These are phyloP conservation scores for Athalia rosae DNA, from an alignment of 2,888 invertebrate genomes.

Conservation along the genomic window DNA sequence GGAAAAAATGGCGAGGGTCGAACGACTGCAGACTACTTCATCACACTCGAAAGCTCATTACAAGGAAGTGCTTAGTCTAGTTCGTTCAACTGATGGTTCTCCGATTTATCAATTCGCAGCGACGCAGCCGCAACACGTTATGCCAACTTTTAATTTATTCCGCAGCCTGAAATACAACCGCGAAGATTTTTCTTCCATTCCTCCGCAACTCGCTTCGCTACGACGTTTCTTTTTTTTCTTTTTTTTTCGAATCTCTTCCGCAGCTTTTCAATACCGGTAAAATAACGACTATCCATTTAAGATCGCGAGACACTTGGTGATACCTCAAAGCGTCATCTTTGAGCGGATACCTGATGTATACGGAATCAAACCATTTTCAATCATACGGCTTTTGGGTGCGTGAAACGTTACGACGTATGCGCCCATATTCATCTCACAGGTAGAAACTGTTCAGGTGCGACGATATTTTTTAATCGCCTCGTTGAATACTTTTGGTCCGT, in stretches of 20 bases:
- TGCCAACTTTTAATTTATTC: too few species aligned
- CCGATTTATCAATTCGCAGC: slow-evolving; percentile 45
- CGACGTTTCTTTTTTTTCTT: background rate
- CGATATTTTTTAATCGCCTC: slow-evolving; percentile 12
- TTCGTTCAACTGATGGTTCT: slow-evolving; percentile 62
- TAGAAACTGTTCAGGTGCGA: background rate
- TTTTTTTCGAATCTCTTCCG: background rate
- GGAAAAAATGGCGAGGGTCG: slow-evolving; percentile 18
- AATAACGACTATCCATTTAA: background rate
- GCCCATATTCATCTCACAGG: background rate
- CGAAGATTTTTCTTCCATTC: too few species aligned
- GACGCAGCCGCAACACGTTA: slow-evolving; percentile 1
- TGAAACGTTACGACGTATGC: background rate
- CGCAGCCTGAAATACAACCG: too few species aligned
- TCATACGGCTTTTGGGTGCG: too few species aligned
- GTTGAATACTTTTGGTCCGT: slow-evolving; percentile 10
- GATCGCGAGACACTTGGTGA: background rate
- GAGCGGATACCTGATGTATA: too few species aligned
- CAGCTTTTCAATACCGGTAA: background rate
- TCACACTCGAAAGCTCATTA: slow-evolving; percentile 58
- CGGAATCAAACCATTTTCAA: too few species aligned
- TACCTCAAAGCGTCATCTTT: too few species aligned
- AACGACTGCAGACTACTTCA: slow-evolving; percentile 61
- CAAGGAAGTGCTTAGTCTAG: slow-evolving; percentile 62
- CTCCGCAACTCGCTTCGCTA: too few species aligned